Percentiles rank a stretch among this genome's conserved stretches.
These are phyloP conservation scores for Cheilosia scutellata DNA, from an alignment of 2,888 invertebrate genomes.

Conservation along the genomic window DNA sequence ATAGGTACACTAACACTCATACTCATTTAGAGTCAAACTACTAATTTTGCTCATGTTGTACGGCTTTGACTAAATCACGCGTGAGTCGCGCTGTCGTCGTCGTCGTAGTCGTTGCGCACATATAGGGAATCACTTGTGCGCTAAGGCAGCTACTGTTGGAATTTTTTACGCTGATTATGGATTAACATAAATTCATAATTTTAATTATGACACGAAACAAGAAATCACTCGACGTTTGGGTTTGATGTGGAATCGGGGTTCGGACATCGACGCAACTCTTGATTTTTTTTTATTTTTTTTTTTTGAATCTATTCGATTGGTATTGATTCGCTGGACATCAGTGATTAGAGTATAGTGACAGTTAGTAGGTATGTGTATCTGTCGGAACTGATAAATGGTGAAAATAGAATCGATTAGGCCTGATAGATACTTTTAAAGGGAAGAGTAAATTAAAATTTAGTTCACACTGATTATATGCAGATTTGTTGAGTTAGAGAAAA, in stretches of 20 bases:
- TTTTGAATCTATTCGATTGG: neutral
- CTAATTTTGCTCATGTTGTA: slow-evolving; percentile 56
- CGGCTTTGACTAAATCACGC: slow-evolving; percentile 25
- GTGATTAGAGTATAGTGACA: neutral
- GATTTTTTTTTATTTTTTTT: too few species aligned
- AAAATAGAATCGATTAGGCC: slow-evolving; percentile 21
- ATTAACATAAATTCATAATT: slow-evolving; percentile 74
- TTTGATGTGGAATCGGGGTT: neutral
- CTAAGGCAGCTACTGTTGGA: slow-evolving; percentile 69
- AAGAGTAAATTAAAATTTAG: slow-evolving; percentile 4
- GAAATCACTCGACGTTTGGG: slow-evolving; percentile 31
- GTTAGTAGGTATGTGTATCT: too few species aligned
- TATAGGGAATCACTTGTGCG: slow-evolving; percentile 47
- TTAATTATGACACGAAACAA: slow-evolving; percentile 67
- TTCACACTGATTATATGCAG: slow-evolving; percentile 22
- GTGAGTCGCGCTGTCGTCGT: neutral
- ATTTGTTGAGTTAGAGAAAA: neutral
- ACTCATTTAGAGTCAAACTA: slow-evolving; percentile 54
- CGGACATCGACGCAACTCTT: too few species aligned
- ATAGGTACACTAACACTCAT: neutral
- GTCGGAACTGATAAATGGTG: neutral
- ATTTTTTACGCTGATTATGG: slow-evolving; percentile 73
- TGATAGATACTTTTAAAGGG: neutral
- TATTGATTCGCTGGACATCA: neutral
- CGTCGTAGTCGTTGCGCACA: neutral